Base-by-base conservation (phyloP, 2,888 invertebrate genomes). In the Dicycla oo region DNA sequence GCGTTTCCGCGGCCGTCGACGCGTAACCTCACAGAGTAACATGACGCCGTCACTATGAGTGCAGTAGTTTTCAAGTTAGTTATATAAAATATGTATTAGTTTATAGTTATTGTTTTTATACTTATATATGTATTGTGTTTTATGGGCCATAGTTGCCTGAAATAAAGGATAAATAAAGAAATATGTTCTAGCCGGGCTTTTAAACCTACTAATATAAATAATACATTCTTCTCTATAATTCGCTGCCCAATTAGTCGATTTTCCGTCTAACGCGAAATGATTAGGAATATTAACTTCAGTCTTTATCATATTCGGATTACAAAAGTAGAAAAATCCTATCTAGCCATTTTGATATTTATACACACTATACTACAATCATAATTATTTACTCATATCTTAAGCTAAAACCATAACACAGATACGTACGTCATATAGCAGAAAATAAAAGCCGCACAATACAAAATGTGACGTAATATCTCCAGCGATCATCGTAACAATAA, bases 401-500 rank as follows among this genome's bases (percentile, higher is more conserved):
- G 8, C n/a, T 43, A 18, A 74, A 34, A 34, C 58, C 40, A 65
- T 61, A 74, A 49, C 13, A 56, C 11, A 34, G 20, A 56, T 38
- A 56, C 23, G 47, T 45, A 15, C 20, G 13, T 58, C n/a, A 13
- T 43, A 57, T 13, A 26, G 23, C 23, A 70, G 34, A 62, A 65
- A 18, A 73, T 51, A 62, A 62, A 69, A 79, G 49, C 30, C 47
- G 6, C 26, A 65, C 30, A 58, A 43, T 26, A 70, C 34, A 57
- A 49, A 72, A 68, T 67, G 51, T 65, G 38, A 63, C 66, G 62
- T 67, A 69, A 81, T 65, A 71, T 69, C 71, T 78, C 58, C n/a
- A 71, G 78, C 60, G 73, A 84, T 79, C 63, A 82, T 81, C 75
- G 66, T 69, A 80, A 75, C 81, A 78, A 81, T 84, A 72, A 78